Evolutionary conservation across 2,113 vertebrate species (phyloP).

Genomic region (Eulemur macaco): DNA sequence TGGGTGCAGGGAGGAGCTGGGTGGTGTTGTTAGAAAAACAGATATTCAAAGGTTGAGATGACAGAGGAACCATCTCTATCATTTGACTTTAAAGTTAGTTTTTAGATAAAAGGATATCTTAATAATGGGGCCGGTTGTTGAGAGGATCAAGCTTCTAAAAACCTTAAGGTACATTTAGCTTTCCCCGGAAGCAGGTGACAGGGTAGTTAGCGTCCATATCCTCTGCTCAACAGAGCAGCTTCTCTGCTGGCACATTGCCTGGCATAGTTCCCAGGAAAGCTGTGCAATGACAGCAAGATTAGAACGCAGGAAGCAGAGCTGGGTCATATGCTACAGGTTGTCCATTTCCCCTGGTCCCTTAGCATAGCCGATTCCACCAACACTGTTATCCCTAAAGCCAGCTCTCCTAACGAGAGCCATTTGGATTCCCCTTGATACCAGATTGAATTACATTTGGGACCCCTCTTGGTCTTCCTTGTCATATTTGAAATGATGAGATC

Average conservation of each 20-base stretch:
- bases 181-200: constrained; percentile 65
- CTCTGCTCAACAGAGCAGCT: constrained; percentile 28
- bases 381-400: not conserved
- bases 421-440: not conserved
- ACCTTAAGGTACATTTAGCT: not conserved
- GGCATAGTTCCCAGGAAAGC: constrained; percentile 49
- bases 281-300: constrained; percentile 43
- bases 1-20: not conserved
- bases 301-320: constrained; percentile 28
- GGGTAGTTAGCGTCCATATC: not conserved
- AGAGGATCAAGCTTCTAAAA: constrained; percentile 7
- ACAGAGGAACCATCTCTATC: not conserved
- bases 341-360: not conserved
- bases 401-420: not conserved
- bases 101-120: constrained; percentile 40
- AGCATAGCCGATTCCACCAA: not conserved
- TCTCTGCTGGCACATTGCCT: constrained; percentile 50
- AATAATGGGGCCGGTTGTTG: constrained; percentile 38
- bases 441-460: not conserved
- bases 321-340: not conserved
- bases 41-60: not conserved
- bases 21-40: constrained; percentile 20
- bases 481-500: too few species aligned
- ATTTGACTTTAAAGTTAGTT: constrained; percentile 26
- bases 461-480: not conserved